Conservation (phyloP, 2,797 vertebrate genomes). For the Mus minutoides region DNA sequence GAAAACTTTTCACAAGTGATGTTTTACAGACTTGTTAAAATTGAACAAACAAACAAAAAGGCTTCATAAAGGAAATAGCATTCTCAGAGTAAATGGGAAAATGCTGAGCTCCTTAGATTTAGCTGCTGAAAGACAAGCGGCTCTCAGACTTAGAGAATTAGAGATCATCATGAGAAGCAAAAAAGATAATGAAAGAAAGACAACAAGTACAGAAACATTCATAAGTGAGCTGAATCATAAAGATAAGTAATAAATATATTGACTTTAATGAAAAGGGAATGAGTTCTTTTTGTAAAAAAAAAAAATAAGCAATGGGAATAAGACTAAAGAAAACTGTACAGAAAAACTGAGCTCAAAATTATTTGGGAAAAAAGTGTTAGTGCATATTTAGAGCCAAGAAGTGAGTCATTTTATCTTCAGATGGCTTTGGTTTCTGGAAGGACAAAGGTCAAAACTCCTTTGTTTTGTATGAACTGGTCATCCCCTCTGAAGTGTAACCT, state of each 20-base stretch:
- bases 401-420: conserved; percentile 94
- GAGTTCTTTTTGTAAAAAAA: conserved; percentile 86
- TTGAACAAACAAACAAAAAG: conserved; percentile 85
- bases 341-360: conserved; percentile 79
- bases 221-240: conserved; percentile 60
- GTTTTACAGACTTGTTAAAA: conserved; percentile 92
- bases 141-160: conserved; percentile 95
- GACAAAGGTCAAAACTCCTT: conserved; percentile 92
- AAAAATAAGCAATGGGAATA: conserved; percentile 80
- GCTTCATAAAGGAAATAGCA: conserved; percentile 94
- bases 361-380: conserved; percentile 85
- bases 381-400: conserved; percentile 92
- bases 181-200: conserved; percentile 89
- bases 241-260: conserved; percentile 83
- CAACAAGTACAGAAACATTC: conserved; percentile 81
- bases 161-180: conserved; percentile 94
- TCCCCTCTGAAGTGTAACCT: conserved; percentile 89
- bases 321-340: conserved; percentile 64
- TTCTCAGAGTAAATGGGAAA: conserved; percentile 96
- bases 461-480: conserved; percentile 90
- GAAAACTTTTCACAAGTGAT: conserved; percentile 91
- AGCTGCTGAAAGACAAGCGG: conserved; percentile 93
- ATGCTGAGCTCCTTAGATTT: conserved; percentile 96
- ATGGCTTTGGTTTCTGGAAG: conserved; percentile 92
- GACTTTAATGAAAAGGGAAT: conserved; percentile 80